Evolutionary conservation across 2,888 invertebrate species (phyloP), one percentile per base, ranked within the genome.

Genomic region (Dolomedes plantarius): DNA sequence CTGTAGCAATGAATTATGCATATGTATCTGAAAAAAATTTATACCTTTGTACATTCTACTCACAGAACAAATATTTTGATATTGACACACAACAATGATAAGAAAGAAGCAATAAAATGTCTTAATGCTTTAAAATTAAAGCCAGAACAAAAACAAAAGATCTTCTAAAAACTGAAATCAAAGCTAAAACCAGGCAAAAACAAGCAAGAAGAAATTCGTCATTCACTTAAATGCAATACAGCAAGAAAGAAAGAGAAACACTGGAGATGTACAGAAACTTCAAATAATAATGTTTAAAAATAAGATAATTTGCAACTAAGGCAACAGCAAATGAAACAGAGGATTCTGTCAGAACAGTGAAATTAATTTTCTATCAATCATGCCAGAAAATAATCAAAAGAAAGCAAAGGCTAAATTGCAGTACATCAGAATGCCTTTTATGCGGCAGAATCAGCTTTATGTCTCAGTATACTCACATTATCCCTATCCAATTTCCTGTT

Each of bases 401-500:
- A 56, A 75, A 50, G 68, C 39, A 62, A 56, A 41, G 19, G 71
- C 76, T 50, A 64, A 69, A 81, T 29, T 27, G 16, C 46, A 46
- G 32, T 41, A 73, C 41, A 67, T 6, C 27, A 62, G n/a, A n/a
- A 27, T 64, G 69, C 75, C 75, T 75, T 31, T 16, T 1, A 46
- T 13, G 64, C 72, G 62, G 77, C 72, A 46, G 32, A 88, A 78
- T 76, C 69, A 83, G 46, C 50, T 71, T 72, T 83, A 67, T 62
- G 28, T n/a, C 29, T 6, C 69, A 39, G 19, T 16, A 74, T 91
- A 91, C 95, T 95, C 94, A 95, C 95, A 93, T 95, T 94, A 92
- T 95, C 95, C 92, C 94, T 94, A 93, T 95, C 95, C 91, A 94
- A 93, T 93, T 94, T 95, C 93, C 95, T 94, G 93, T 95, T 95